A percentile compares a stretch with the other conserved stretches of the same genome.
Evolutionary conservation across 1,140 invertebrate species (phyloP).

Genomic region (Asbolus verrucosus): DNA sequence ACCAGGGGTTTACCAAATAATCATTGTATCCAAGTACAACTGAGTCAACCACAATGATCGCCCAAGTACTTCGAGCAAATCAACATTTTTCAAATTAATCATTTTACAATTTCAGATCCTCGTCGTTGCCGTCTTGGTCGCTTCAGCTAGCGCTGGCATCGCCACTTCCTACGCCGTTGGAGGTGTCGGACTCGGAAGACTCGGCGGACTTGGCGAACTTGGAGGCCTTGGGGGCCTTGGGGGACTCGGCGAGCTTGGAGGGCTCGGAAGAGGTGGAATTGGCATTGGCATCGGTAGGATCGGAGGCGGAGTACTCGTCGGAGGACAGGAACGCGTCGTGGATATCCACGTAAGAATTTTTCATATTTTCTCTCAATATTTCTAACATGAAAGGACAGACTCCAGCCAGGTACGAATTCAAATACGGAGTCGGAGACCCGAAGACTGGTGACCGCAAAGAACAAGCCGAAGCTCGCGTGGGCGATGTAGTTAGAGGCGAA

Average conservation of each 20-base stretch:
- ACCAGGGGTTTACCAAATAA: not conserved
- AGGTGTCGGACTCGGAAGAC: not conserved
- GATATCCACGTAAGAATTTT: slow-evolving; percentile 21
- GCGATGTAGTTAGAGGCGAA: slow-evolving; percentile 77
- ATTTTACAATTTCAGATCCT: not conserved
- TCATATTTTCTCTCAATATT: not conserved
- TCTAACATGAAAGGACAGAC: not conserved
- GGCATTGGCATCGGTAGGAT: not conserved
- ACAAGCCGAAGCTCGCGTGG: slow-evolving; percentile 75
- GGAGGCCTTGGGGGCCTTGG: slow-evolving; percentile 6
- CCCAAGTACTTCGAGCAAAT: slow-evolving; percentile 1
- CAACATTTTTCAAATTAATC: not conserved
- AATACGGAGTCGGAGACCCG: slow-evolving; percentile 78
- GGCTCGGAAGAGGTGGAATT: not conserved
- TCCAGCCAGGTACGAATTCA: slow-evolving; percentile 69
- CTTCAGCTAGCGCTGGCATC: not conserved
- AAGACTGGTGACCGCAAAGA: slow-evolving; percentile 79
- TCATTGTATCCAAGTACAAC: slow-evolving; percentile 19
- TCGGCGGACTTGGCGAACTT: not conserved
- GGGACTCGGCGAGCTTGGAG: slow-evolving; percentile 8
- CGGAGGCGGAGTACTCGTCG: not conserved
- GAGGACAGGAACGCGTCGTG: slow-evolving; percentile 10
- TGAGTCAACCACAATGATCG: slow-evolving; percentile 16
- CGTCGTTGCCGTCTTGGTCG: not conserved
- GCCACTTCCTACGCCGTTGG: slow-evolving; percentile 36